Evolutionary conservation across 2,888 invertebrate species (phyloP).

Genomic region (Spisula subtruncata): DNA sequence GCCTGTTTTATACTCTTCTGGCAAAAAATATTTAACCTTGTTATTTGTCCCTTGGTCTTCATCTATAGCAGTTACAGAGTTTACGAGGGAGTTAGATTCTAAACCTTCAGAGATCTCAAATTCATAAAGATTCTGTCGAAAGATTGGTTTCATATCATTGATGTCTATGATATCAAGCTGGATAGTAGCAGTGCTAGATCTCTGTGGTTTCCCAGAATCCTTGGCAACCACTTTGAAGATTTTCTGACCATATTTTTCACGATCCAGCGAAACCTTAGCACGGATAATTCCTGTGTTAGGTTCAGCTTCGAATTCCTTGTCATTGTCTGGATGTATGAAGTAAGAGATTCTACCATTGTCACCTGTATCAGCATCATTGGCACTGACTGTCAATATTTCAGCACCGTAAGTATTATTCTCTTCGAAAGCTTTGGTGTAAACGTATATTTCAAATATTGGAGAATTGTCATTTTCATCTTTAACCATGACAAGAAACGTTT

Average conservation of each 20-base stretch:
- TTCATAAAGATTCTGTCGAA: constrained; percentile 90
- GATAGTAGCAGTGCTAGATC: constrained; percentile 73
- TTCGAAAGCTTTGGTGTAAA: constrained; percentile 72
- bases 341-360: constrained; percentile 88
- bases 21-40: constrained; percentile 90
- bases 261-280: constrained; percentile 68
- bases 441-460: constrained; percentile 75
- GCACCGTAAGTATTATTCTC: constrained; percentile 78
- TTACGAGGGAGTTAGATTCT: constrained; percentile 95
- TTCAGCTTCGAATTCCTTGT: constrained; percentile 87
- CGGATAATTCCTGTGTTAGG: constrained; percentile 89
- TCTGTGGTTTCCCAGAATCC: constrained; percentile 71
- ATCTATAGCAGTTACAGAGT: constrained; percentile 96
- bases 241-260: constrained; percentile 70
- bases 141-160: constrained; percentile 73
- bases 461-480: constrained; percentile 82
- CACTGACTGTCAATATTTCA: constrained; percentile 74
- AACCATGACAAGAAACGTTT: constrained; percentile 73
- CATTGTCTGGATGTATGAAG: constrained; percentile 71
- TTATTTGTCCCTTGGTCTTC: constrained; percentile 97
- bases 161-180: constrained; percentile 71
- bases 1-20: constrained; percentile 86
- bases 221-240: constrained; percentile 72
- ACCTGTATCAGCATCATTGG: constrained; percentile 76
- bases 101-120: constrained; percentile 96